phyloP scores from a whole-genome alignment of 2,797 vertebrate genomes.

The Peromyscus melanophrys region DNA sequence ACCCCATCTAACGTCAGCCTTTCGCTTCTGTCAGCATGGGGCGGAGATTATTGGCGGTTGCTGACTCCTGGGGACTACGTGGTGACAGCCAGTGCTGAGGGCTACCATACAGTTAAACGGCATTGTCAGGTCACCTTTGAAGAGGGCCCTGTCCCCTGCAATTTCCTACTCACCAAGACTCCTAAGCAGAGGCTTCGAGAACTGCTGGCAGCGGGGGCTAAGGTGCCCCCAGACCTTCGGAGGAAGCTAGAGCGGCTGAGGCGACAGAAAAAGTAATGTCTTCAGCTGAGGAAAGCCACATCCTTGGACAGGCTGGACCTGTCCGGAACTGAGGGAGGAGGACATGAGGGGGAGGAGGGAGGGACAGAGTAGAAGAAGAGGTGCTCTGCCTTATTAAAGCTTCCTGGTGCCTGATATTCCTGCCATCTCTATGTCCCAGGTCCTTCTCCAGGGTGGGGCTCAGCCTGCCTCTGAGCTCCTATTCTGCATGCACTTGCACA shows the following conservation, averaged over 20 bases:
- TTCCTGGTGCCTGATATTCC: background rate
- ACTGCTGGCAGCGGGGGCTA: conserved; percentile 87
- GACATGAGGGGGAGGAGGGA: background rate
- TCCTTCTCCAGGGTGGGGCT: background rate
- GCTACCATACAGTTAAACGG: conserved; percentile 91
- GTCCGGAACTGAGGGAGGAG: conserved; percentile 30
- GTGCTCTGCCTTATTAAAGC: conserved; percentile 73
- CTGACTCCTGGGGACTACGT: conserved; percentile 96
- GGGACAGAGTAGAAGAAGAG: background rate
- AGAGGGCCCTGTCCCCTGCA: conserved; percentile 92
- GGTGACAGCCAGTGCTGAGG: conserved; percentile 92
- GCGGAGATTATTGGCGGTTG: conserved; percentile 97
- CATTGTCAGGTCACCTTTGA: conserved; percentile 93
- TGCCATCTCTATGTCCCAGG: conserved; percentile 22
- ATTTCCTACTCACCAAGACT: conserved; percentile 93
- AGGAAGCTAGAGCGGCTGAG: conserved; percentile 90
- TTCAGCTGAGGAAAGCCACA: conserved; percentile 78
- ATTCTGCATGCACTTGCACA: background rate
- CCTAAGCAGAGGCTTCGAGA: conserved; percentile 90
- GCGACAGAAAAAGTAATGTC: conserved; percentile 84
- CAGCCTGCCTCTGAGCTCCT: background rate
- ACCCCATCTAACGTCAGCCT: background rate
- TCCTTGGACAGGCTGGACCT: conserved; percentile 86
- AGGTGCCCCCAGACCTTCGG: conserved; percentile 90
- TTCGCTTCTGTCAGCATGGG: conserved; percentile 88